A percentile compares a stretch with the other conserved stretches of the same genome.
phyloP scores from a whole-genome alignment of 2,113 vertebrate genomes.

The Alethe castanea region DNA sequence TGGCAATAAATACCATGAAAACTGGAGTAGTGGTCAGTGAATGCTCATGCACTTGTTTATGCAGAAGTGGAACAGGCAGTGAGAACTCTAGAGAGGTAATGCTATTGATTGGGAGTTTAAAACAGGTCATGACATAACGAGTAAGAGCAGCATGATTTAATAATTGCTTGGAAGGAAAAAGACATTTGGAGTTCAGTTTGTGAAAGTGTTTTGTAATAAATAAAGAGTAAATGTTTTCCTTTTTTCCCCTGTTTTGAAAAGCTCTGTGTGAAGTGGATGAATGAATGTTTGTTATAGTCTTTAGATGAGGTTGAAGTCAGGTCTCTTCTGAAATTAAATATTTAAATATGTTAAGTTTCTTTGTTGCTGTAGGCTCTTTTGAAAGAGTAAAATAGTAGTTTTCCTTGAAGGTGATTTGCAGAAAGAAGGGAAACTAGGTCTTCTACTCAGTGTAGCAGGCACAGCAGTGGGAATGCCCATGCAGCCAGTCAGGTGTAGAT shows the following conservation, averaged over 20 bases:
- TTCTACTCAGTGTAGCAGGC: neutral
- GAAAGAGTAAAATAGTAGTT: neutral
- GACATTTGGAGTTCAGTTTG: neutral
- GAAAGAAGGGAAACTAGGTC: neutral
- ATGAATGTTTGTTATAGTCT: fast-evolving
- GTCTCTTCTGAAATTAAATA: neutral
- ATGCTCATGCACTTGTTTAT: fast-evolving
- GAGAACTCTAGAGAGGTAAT: no score
- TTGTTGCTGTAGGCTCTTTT: neutral
- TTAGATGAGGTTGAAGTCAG: neutral
- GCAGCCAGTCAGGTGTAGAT: neutral
- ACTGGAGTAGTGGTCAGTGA: neutral
- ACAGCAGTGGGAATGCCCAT: neutral
- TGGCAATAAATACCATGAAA: neutral
- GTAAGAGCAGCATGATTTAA: neutral
- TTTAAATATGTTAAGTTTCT: neutral
- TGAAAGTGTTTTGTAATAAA: neutral
- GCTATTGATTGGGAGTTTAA: neutral
- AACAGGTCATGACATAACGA: neutral
- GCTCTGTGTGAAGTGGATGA: neutral
- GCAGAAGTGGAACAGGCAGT: fast-evolving
- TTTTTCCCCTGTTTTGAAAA: neutral
- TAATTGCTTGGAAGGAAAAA: neutral
- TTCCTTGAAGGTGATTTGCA: neutral
- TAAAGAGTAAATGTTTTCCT: neutral